Conservation (phyloP, 2,113 vertebrate genomes). For the Syngnathus floridae region DNA sequence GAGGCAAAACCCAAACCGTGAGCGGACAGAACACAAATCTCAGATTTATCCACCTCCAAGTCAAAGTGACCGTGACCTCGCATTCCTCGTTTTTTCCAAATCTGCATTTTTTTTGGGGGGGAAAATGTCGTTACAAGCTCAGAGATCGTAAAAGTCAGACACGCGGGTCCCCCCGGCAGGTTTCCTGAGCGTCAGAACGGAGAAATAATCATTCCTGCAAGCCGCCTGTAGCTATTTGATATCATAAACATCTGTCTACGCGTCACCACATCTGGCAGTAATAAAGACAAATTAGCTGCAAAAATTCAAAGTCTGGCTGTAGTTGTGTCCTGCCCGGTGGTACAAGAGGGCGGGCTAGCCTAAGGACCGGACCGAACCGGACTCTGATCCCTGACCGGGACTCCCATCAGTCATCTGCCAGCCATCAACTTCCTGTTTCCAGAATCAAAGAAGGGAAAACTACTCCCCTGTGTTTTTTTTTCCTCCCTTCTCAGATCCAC, state of each 20-base stretch:
- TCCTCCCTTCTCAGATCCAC: not conserved
- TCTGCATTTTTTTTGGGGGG: conserved; percentile 15
- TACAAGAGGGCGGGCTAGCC: conserved; percentile 18
- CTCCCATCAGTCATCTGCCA: conserved; percentile 24
- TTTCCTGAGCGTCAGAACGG: conserved; percentile 41
- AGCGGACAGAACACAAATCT: conserved; percentile 21
- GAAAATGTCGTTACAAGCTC: conserved; percentile 27
- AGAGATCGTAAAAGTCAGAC: conserved; percentile 33
- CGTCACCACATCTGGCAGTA: conserved; percentile 79
- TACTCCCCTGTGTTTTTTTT: conserved; percentile 35
- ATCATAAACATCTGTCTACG: conserved; percentile 67
- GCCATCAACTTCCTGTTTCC: conserved; percentile 77
- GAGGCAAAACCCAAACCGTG: conserved; percentile 5
- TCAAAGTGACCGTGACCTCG: conserved; percentile 23
- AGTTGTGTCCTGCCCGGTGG: conserved; percentile 64
- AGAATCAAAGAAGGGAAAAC: conserved; percentile 75
- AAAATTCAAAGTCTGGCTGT: conserved; percentile 71
- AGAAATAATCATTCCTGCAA: conserved; percentile 42
- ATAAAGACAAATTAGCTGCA: conserved; percentile 77
- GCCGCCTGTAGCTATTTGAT: conserved; percentile 54
- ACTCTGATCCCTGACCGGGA: conserved; percentile 43
- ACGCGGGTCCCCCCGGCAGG: conserved; percentile 22
- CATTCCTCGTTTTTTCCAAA: conserved; percentile 26
- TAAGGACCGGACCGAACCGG: conserved; percentile 35
- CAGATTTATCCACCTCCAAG: conserved; percentile 18